Evolutionary conservation across 1,140 invertebrate genomes (phyloP), one percentile per base, ranked within the genome.

Genomic region (Zaprionus nigranus): DNA sequence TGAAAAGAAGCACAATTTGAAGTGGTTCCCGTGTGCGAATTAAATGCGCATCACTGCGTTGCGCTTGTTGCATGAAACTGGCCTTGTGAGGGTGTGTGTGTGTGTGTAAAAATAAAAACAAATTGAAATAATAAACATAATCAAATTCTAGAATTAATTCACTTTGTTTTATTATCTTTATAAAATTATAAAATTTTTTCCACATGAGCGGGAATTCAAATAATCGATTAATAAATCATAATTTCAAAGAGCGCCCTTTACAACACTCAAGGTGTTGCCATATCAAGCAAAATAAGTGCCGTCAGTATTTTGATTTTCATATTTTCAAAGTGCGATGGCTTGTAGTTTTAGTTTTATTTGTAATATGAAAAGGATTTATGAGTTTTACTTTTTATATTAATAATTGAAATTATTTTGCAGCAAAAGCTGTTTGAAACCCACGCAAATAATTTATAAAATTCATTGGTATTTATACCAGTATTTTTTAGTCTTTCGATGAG

Each of bases 1-100:
- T 82, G 85, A 65, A 90, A 90, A 90, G 80, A 78, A 79, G 76
- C 66, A 82, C 79, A 85, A 57, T 70, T 78, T 79, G 43, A 87
- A 82, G 86, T 74, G 62, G 49, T 43, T 74, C 30, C 28, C 36
- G 38, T 17, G 59, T 71, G 30, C 36, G 40, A 51, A 87, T 83
- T 87, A 78, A 53, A 57, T 82, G 67, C 83, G 80, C 72, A 71
- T 75, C 76, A 82, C 49, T 87, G 76, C 71, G 15, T 56, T 61
- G 46, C 66, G 34, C 61, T 40, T 66, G 74, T 66, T 58, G 30
- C 30, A 57, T 61, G 13, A 3, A 15, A 13, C 36, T n/a, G 13
- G 2, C 13, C 26, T 38, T 36, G 7, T 46, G 69, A n/a, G n/a
- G n/a, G n/a, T 60, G 38, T 1, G 3, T 26, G n/a, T 11, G 9